A percentile compares a stretch with the other conserved stretches of the same genome.
Conservation (phyloP, 2,888 invertebrate species). For the Eupithecia subfuscata region DNA sequence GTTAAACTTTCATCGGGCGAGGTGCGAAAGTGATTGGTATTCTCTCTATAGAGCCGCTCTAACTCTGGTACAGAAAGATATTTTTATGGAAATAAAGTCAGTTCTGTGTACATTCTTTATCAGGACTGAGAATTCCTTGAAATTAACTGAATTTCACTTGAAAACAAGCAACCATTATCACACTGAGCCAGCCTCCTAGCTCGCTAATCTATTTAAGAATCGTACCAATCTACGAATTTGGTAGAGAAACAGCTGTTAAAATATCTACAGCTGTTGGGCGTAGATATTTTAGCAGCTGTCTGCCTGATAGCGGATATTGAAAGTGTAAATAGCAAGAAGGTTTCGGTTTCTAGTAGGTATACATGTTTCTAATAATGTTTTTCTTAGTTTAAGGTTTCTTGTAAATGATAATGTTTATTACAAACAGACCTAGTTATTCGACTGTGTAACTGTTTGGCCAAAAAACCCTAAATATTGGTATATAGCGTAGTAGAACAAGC, state of each 20-base stretch:
- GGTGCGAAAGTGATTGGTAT: conserved; percentile 61
- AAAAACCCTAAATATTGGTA: no score
- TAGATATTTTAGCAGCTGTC: no score
- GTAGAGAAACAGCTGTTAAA: neutral
- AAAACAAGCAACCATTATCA: neutral
- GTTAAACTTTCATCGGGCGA: conserved; percentile 67
- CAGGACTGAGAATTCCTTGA: neutral
- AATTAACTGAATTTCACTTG: neutral
- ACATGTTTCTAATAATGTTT: no score
- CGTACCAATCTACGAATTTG: neutral
- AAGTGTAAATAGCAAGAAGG: neutral
- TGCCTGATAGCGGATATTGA: neutral
- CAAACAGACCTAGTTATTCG: no score
- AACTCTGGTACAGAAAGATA: conserved; percentile 41
- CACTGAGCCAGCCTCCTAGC: neutral
- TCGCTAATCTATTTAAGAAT: neutral
- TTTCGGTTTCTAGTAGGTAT: no score
- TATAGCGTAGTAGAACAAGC: neutral
- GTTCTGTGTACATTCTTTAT: neutral
- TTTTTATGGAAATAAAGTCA: conserved; percentile 37
- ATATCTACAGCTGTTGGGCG: neutral
- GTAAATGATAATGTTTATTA: no score
- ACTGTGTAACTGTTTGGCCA: no score
- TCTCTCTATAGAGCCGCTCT: conserved; percentile 51
- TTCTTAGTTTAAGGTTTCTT: no score